Evolutionary conservation across 2,888 invertebrate genomes (phyloP).

Genomic region (Lasioglossum vierecki): DNA sequence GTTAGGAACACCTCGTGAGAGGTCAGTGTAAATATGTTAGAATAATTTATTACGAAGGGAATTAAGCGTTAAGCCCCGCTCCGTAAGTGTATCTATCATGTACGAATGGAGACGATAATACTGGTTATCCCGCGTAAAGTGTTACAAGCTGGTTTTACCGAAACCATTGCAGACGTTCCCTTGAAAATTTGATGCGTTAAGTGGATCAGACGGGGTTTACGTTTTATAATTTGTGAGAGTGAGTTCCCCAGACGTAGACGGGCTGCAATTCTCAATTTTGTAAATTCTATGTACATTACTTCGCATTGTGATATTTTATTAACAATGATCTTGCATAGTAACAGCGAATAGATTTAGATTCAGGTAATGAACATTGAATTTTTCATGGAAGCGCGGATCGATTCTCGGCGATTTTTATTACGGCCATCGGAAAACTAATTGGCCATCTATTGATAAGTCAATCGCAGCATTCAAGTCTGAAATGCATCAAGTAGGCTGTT

Average conservation of each 20-base stretch:
- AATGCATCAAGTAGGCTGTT: conserved; percentile 9
- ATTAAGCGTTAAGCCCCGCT: background rate
- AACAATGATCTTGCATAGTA: background rate
- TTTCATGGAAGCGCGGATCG: background rate
- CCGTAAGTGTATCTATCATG: background rate
- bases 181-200: background rate
- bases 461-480: conserved; percentile 1
- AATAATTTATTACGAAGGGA: background rate
- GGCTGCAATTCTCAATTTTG: background rate
- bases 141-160: background rate
- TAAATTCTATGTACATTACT: background rate
- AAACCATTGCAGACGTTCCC: background rate
- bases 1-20: background rate
- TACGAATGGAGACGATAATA: background rate
- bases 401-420: conserved; percentile 38
- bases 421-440: conserved; percentile 16
- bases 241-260: background rate
- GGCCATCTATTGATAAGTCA: conserved; percentile 38
- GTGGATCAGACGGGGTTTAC: background rate
- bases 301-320: background rate
- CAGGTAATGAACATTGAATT: background rate
- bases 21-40: background rate
- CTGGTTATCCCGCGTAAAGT: background rate
- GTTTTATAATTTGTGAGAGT: background rate
- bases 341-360: background rate